Percentiles rank a stretch among this genome's conserved stretches.
phyloP scores from a whole-genome alignment of 2,113 vertebrate genomes.

The Saimiri boliviensis region DNA sequence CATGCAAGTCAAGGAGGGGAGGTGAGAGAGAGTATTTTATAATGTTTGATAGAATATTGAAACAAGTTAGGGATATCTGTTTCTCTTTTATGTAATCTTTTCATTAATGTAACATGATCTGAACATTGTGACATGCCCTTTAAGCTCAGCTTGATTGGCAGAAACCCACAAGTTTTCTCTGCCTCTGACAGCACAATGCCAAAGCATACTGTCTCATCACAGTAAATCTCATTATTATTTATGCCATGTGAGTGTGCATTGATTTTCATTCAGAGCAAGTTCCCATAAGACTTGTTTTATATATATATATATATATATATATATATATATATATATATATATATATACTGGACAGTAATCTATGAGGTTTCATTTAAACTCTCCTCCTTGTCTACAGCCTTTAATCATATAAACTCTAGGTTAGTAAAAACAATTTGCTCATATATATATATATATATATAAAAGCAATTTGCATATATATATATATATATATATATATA shows the following conservation, averaged over 20 bases:
- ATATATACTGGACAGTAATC: slow-evolving; percentile 51
- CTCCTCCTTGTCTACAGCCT: slow-evolving; percentile 23
- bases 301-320: too few relatives aligned
- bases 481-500: too few relatives aligned
- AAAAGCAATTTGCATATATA: too few relatives aligned
- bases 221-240: slow-evolving; percentile 75
- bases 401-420: slow-evolving; percentile 64
- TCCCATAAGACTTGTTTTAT: slow-evolving; percentile 54
- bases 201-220: slow-evolving; percentile 57
- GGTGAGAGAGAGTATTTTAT: not conserved
- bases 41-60: not conserved
- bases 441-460: too few relatives aligned
- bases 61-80: slow-evolving; percentile 45
- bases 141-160: slow-evolving; percentile 71
- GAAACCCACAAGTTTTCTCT: slow-evolving; percentile 55
- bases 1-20: not conserved
- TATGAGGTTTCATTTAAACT: slow-evolving; percentile 27
- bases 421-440: slow-evolving; percentile 59
- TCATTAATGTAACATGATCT: slow-evolving; percentile 67
- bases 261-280: slow-evolving; percentile 65
- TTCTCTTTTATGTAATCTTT: slow-evolving; percentile 65
- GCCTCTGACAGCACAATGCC: slow-evolving; percentile 69
- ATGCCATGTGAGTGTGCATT: not conserved
- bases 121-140: slow-evolving; percentile 70
- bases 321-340: too few relatives aligned